These are phyloP conservation scores for Clepsis dumicolana DNA, from an alignment of 2,888 invertebrate species.

Conservation along the genomic window DNA sequence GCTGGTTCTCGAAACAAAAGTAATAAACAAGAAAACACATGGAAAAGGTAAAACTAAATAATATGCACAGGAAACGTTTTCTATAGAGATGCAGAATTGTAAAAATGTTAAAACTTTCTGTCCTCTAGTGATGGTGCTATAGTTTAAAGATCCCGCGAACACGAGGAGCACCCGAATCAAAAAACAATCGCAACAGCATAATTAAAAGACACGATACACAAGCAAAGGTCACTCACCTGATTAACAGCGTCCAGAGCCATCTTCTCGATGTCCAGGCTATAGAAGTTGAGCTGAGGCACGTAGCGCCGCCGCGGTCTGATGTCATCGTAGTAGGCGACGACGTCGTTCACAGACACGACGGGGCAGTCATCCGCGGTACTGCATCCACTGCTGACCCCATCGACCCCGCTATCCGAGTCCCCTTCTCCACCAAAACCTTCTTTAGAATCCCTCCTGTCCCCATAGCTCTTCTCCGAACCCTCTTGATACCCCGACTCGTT, in stretches of 20 bases:
- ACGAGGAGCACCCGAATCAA: too few species aligned
- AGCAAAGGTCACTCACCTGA: constrained; percentile 62
- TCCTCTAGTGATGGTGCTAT: too few species aligned
- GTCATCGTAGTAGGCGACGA: constrained; percentile 81
- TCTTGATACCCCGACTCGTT: constrained; percentile 81
- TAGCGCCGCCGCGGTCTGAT: constrained; percentile 75
- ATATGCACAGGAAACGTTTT: too few species aligned
- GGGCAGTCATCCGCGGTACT: constrained; percentile 86
- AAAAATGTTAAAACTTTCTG: too few species aligned
- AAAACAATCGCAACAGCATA: not conserved
- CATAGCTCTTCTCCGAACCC: constrained; percentile 78
- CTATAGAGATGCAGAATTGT: too few species aligned
- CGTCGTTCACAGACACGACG: constrained; percentile 83
- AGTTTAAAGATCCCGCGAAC: too few species aligned
- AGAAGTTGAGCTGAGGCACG: constrained; percentile 80
- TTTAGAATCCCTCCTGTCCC: constrained; percentile 78
- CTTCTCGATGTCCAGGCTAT: constrained; percentile 78
- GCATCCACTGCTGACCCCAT: constrained; percentile 86
- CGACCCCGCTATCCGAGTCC: constrained; percentile 85
- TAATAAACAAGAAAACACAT: not conserved
- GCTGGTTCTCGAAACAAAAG: not conserved
- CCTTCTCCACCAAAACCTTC: constrained; percentile 79
- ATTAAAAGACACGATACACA: not conserved
- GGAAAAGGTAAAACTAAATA: too few species aligned
- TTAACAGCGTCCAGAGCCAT: constrained; percentile 73